Evolutionary conservation across 2,797 vertebrate genomes (phyloP).

Genomic region (Gallirallus australis): DNA sequence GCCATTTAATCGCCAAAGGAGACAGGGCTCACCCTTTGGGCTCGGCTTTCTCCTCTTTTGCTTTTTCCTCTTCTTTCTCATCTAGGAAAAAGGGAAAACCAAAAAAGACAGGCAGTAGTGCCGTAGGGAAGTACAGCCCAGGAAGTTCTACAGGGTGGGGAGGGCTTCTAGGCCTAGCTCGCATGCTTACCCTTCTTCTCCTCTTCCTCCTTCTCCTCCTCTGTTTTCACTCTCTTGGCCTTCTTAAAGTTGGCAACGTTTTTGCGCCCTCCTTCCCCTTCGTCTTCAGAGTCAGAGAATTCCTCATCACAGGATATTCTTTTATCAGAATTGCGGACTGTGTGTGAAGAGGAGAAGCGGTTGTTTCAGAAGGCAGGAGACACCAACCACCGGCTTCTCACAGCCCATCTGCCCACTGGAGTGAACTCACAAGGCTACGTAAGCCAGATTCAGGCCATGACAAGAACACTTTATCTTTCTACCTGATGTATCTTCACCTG

Average conservation of each 20-base stretch:
- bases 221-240: constrained; percentile 91
- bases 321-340: constrained; percentile 95
- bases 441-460: neutral
- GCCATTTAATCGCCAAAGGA: neutral
- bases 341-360: neutral
- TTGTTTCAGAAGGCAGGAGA: neutral
- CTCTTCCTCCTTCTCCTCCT: constrained; percentile 92
- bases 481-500: accelerated
- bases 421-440: accelerated
- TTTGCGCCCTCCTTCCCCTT: constrained; percentile 92
- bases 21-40: constrained; percentile 87
- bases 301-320: constrained; percentile 97
- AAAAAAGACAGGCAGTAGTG: neutral
- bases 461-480: neutral
- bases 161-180: neutral
- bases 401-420: neutral
- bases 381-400: neutral
- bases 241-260: constrained; percentile 95
- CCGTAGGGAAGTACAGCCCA: neutral
- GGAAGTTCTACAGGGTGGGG: neutral
- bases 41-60: constrained; percentile 93
- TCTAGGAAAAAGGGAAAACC: constrained; percentile 76
- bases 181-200: constrained; percentile 92
- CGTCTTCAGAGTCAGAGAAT: constrained; percentile 96
- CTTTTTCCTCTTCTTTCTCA: constrained; percentile 93